These are phyloP conservation scores for Falco naumanni DNA, from an alignment of 2,797 vertebrate genomes.

Conservation along the genomic window DNA sequence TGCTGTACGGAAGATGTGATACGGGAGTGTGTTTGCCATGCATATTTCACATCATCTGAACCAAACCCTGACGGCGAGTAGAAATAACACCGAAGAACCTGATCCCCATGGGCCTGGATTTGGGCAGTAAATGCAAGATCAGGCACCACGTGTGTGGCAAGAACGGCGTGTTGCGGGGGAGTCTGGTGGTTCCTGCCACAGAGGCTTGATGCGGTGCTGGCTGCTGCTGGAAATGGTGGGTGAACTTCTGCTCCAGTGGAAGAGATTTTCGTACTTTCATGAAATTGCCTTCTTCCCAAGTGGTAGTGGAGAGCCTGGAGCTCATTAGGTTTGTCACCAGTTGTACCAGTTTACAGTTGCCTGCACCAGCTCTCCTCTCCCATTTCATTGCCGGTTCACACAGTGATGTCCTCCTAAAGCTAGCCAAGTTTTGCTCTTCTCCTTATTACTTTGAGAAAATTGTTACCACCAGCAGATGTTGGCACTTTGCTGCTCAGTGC, in stretches of 20 bases:
- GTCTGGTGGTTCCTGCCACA: background rate
- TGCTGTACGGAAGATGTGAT: background rate
- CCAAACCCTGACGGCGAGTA: background rate
- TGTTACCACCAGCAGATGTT: background rate
- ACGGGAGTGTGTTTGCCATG: background rate
- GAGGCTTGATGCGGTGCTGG: background rate
- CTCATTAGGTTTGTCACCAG: background rate
- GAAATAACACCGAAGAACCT: background rate
- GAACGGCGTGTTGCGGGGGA: background rate
- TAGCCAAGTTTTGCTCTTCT: background rate
- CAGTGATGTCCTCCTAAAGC: background rate
- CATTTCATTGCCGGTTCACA: background rate
- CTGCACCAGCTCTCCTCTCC: background rate
- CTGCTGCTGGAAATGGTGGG: background rate
- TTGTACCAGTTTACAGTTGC: background rate
- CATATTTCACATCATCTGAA: background rate
- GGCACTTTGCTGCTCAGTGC: background rate
- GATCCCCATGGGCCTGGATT: background rate
- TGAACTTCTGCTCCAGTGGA: background rate
- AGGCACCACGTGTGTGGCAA: background rate
- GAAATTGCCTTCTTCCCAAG: background rate
- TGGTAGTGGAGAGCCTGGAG: background rate
- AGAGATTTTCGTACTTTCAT: accelerated
- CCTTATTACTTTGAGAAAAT: accelerated
- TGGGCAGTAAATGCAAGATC: background rate